Evolutionary conservation across 2,113 vertebrate species (phyloP).

Genomic region (Terrapene triunguis): DNA sequence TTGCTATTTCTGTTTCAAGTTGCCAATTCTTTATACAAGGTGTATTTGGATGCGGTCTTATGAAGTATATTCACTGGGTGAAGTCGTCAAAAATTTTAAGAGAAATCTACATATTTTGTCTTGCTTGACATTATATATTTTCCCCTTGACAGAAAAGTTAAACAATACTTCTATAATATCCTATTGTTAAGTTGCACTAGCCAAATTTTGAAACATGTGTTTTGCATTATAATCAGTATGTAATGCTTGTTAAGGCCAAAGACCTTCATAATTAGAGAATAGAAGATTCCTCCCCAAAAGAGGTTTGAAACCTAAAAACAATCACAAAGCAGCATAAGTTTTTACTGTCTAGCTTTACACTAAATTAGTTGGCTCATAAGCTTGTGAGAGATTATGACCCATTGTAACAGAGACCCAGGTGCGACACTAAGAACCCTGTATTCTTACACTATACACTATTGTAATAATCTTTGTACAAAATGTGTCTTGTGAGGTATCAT

Average conservation of each 20-base stretch:
- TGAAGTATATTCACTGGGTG: no score
- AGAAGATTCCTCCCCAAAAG: neutral
- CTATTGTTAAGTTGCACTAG: neutral
- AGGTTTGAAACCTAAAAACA: neutral
- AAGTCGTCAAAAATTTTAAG: no score
- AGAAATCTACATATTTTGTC: no score
- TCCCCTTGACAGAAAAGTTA: neutral
- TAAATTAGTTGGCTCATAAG: neutral
- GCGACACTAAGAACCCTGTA: no score
- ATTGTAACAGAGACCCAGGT: no score
- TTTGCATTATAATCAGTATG: neutral
- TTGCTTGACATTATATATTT: neutral
- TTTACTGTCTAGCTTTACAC: neutral
- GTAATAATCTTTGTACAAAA: no score
- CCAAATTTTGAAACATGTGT: neutral
- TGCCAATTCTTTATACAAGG: neutral
- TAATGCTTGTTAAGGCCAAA: neutral
- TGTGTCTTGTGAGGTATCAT: no score
- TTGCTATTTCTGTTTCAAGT: neutral
- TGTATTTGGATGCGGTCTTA: neutral
- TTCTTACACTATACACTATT: no score
- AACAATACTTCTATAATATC: neutral
- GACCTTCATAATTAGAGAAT: neutral
- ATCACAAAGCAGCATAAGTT: neutral
- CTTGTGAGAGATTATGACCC: no score